These are phyloP conservation scores for Amazona vittata DNA, from an alignment of 2,113 vertebrate species.

Conservation along the genomic window DNA sequence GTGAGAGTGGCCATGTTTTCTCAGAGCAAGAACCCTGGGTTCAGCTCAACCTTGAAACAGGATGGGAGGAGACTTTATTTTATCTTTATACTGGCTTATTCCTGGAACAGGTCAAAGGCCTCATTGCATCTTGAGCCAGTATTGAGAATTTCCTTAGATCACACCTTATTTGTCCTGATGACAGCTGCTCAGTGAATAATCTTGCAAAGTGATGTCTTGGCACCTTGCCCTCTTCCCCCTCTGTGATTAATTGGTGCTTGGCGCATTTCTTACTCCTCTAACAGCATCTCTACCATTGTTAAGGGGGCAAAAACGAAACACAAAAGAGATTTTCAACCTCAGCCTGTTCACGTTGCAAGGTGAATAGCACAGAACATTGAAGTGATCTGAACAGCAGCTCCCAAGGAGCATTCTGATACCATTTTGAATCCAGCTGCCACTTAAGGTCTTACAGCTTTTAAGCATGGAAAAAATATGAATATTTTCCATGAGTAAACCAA, in stretches of 20 bases:
- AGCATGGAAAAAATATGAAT: neutral
- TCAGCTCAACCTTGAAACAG: neutral
- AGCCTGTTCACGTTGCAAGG: neutral
- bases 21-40: neutral
- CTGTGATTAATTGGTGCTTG: slow-evolving; percentile 45
- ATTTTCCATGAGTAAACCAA: neutral
- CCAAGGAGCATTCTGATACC: neutral
- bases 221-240: neutral
- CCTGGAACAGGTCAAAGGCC: neutral
- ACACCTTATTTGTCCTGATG: slow-evolving; percentile 16
- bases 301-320: neutral
- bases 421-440: neutral
- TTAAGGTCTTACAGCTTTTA: neutral
- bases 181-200: slow-evolving; percentile 31
- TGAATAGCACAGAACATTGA: neutral
- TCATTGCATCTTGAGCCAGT: neutral
- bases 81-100: neutral
- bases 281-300: neutral
- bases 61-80: neutral
- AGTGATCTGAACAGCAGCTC: neutral
- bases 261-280: neutral
- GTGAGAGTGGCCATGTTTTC: neutral
- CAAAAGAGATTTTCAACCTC: neutral
- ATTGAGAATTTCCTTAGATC: neutral
- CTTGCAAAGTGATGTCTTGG: slow-evolving; percentile 57